A percentile compares a stretch with the other conserved stretches of the same genome.
Conservation (phyloP, 2,888 invertebrate genomes). For the Phrixothrix hirtus region DNA sequence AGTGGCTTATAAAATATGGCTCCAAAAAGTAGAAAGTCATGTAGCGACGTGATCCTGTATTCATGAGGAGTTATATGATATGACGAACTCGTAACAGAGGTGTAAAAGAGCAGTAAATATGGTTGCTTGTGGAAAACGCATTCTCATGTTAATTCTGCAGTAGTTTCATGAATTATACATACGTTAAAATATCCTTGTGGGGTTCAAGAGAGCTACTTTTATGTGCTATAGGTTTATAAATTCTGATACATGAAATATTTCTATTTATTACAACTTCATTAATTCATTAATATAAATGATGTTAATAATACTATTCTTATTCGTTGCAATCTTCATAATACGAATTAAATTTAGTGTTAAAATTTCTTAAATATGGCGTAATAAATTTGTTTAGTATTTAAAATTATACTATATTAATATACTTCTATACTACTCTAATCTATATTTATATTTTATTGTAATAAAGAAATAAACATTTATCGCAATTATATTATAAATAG, state of each 20-base stretch:
- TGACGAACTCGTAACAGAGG: conserved; percentile 50
- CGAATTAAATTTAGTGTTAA: too few species aligned
- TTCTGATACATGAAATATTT: neutral
- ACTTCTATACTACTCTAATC: too few species aligned
- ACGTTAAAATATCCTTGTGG: conserved; percentile 18
- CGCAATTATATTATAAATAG: too few species aligned
- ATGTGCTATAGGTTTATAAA: neutral
- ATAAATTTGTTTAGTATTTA: too few species aligned
- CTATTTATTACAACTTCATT: neutral
- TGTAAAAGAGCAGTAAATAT: conserved; percentile 53
- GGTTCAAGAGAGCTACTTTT: neutral
- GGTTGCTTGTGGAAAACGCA: conserved; percentile 47
- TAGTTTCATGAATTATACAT: conserved; percentile 37
- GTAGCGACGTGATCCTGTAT: conserved; percentile 48
- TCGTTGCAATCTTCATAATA: too few species aligned
- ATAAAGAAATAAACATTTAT: too few species aligned
- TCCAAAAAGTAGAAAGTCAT: conserved; percentile 51
- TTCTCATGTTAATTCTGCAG: conserved; percentile 47
- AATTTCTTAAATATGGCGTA: too few species aligned
- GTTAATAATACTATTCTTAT: too few species aligned
- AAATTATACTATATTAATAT: too few species aligned
- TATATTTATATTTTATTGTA: too few species aligned
- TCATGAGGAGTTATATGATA: conserved; percentile 51
- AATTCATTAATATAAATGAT: too few species aligned
- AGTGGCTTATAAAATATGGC: conserved; percentile 40